These are phyloP conservation scores for Melieria omissa DNA, from an alignment of 2,888 invertebrate genomes.

Conservation along the genomic window DNA sequence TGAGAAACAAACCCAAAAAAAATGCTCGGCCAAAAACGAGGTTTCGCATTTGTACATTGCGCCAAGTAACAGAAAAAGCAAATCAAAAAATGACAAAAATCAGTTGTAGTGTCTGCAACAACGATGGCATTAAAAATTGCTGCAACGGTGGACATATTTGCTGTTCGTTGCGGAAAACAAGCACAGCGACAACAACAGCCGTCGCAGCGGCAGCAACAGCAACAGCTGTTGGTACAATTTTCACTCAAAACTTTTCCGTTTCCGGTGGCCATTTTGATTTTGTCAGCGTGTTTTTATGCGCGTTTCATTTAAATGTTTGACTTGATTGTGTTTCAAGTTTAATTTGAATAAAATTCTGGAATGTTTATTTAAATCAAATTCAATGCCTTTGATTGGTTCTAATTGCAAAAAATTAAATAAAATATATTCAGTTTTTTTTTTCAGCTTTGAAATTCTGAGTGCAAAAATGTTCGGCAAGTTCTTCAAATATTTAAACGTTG, in stretches of 20 bases:
- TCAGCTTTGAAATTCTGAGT: no score
- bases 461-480: no score
- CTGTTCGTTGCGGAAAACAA: constrained; percentile 13
- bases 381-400: no score
- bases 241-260: constrained; percentile 15
- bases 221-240: constrained; percentile 21
- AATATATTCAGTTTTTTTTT: no score
- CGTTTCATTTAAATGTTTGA: not conserved
- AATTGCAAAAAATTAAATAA: no score
- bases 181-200: not conserved
- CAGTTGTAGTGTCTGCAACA: not conserved
- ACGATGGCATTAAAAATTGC: not conserved
- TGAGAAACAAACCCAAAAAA: constrained; percentile 11
- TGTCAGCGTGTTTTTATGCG: not conserved
- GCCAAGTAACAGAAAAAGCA: not conserved
- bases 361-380: no score
- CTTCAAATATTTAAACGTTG: no score
- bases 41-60: constrained; percentile 17
- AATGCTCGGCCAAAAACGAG: not conserved
- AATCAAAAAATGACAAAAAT: not conserved
- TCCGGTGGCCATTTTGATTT: constrained; percentile 26
- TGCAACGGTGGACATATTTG: constrained; percentile 20
- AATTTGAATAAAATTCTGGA: no score
- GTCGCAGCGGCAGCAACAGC: not conserved
- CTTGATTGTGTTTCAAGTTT: not conserved